phyloP scores from a whole-genome alignment of 2,888 invertebrate genomes.

The Uloborus plumipes region DNA sequence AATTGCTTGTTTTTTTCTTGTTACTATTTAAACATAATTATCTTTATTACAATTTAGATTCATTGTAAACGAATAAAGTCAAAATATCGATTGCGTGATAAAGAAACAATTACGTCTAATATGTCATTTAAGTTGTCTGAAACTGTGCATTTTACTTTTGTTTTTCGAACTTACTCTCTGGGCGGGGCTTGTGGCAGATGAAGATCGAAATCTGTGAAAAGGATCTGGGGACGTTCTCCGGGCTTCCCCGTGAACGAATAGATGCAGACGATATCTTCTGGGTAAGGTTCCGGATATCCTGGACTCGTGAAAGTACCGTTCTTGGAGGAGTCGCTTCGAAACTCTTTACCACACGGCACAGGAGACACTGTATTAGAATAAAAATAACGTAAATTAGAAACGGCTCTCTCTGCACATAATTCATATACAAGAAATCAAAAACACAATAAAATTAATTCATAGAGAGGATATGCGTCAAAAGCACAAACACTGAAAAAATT shows the following conservation, averaged over 20 bases:
- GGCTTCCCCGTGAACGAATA: conserved; percentile 91
- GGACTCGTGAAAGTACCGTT: conserved; percentile 88
- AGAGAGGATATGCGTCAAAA: too few species aligned
- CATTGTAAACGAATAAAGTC: too few species aligned
- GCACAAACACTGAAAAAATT: too few species aligned
- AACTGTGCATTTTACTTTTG: not conserved
- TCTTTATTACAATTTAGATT: too few species aligned
- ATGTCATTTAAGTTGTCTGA: not conserved
- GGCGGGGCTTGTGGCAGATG: conserved; percentile 70
- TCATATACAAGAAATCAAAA: too few species aligned
- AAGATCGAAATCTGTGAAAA: conserved; percentile 87
- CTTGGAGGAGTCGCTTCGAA: conserved; percentile 83
- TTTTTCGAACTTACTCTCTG: conserved; percentile 63
- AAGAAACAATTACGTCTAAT: not conserved
- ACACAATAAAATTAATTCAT: too few species aligned
- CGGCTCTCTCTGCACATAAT: too few species aligned
- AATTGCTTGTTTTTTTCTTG: too few species aligned
- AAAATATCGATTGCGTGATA: too few species aligned
- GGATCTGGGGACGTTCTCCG: conserved; percentile 86
- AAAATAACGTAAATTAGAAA: not conserved
- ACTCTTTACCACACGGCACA: conserved; percentile 78
- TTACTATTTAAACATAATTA: too few species aligned
- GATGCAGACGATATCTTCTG: conserved; percentile 84
- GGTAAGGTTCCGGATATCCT: conserved; percentile 86
- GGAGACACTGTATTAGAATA: not conserved